phyloP scores from a whole-genome alignment of 1,140 invertebrate species.

The Pogonomyrmex californicus region DNA sequence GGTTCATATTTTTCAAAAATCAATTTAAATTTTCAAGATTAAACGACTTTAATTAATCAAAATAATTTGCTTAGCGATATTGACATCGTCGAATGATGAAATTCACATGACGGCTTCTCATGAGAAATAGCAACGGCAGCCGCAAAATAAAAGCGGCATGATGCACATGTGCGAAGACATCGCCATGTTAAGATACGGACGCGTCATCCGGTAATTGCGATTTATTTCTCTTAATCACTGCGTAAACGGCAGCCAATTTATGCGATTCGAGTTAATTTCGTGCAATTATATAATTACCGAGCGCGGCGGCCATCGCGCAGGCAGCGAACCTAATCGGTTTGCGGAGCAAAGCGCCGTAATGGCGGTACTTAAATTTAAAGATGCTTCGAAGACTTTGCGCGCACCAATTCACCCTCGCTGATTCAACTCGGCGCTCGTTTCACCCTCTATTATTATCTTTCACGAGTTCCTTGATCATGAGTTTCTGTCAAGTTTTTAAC shows the following conservation, averaged over 20 bases:
- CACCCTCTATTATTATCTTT: constrained; percentile 27
- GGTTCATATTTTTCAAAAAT: not conserved
- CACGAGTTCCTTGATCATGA: not conserved
- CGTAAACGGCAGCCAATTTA: constrained; percentile 83
- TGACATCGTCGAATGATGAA: not conserved
- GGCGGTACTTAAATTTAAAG: constrained; percentile 80
- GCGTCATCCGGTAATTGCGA: constrained; percentile 80
- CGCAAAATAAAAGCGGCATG: constrained; percentile 20
- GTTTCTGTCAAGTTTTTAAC: not conserved
- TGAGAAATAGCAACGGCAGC: not conserved
- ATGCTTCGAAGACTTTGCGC: constrained; percentile 46
- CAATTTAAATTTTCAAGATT: not conserved
- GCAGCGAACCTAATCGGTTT: constrained; percentile 78
- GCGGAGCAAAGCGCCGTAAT: constrained; percentile 74
- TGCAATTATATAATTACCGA: constrained; percentile 84
- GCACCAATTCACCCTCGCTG: not conserved
- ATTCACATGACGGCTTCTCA: constrained; percentile 20
- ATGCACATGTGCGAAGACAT: constrained; percentile 42
- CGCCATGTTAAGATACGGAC: constrained; percentile 69
- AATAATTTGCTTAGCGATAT: constrained; percentile 15
- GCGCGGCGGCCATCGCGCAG: constrained; percentile 60
- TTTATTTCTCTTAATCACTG: constrained; percentile 84
- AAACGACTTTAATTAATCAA: not conserved
- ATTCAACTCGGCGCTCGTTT: constrained; percentile 8
- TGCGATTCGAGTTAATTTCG: constrained; percentile 82